Percentiles rank a stretch among this genome's conserved stretches.
phyloP scores from a whole-genome alignment of 2,888 invertebrate species.

The Zele albiditarsus region DNA sequence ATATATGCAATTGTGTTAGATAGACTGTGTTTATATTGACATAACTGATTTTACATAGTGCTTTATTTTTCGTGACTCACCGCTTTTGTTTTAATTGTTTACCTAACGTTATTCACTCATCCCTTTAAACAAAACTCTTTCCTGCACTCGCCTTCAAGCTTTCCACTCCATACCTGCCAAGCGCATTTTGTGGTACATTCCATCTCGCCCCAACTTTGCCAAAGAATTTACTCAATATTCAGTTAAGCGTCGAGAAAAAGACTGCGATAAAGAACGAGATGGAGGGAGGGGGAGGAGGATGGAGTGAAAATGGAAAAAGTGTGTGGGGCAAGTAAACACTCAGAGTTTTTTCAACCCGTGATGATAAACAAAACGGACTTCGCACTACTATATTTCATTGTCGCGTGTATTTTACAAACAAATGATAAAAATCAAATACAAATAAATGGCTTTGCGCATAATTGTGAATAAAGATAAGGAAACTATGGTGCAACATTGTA shows the following conservation, averaged over 20 bases:
- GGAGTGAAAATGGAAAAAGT: slow-evolving; percentile 13
- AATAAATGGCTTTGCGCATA: not conserved
- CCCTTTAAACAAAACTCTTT: not conserved
- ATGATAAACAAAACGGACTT: not conserved
- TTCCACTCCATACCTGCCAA: not conserved
- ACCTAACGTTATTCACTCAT: not conserved
- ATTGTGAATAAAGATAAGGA: not conserved
- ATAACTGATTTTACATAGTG: not conserved
- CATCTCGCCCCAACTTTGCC: slow-evolving; percentile 39
- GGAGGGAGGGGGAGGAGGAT: not conserved
- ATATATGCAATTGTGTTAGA: not conserved
- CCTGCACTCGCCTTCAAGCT: not conserved
- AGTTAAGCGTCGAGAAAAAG: slow-evolving; percentile 50
- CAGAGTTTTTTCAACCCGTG: slow-evolving; percentile 56
- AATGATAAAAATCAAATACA: slow-evolving; percentile 3
- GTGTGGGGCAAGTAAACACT: slow-evolving; percentile 58
- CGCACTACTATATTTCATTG: not conserved
- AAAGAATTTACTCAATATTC: slow-evolving; percentile 64
- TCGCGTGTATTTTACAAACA: not conserved
- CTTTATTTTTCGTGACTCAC: not conserved
- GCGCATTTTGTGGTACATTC: slow-evolving; percentile 35
- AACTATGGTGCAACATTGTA: not conserved
- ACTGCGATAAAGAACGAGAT: slow-evolving; percentile 4
- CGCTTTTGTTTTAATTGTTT: not conserved
- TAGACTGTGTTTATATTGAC: not conserved